Base-by-base conservation (phyloP, 1,140 invertebrate genomes). In the Neelides sp. region DNA sequence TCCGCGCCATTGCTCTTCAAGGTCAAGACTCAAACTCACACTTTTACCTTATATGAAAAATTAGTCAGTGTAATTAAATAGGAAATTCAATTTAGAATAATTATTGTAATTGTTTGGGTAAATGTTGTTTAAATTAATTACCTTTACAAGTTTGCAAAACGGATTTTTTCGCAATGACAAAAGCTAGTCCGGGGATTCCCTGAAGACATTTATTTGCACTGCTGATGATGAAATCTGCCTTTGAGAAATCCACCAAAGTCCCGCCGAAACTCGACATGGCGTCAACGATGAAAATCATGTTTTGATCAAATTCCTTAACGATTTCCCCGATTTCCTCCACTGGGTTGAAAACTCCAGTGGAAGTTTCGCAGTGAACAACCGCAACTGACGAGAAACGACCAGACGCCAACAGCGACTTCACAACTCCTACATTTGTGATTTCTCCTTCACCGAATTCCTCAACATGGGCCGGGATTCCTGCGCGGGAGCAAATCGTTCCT, bases 201-300 rank as follows among this genome's bases (percentile, higher is more conserved):
- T 73, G 64, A n/a, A 73, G 55, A 57, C 72, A 73, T 56, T 75
- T 75, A 60, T 75, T 75, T 23, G 71, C 70, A 5, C 71, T 73
- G 40, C 66, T 72, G 45, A 73, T 67, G 17, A 73, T 42, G 57
- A 66, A 71, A 57, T 73, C 71, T 4, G 71, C 61, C 5, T 36
- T 49, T 1, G 61, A 48, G 10, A 71, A 43, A 49, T 71, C 64
- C 7, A 71, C 32, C 4, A 66, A 66, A n/a, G 72, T 62, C 7
- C 69, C 73, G 26, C 71, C 73, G 64, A 75, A 73, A 52, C 68
- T 70, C 50, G 71, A 73, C 70, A 74, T 73, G n/a, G 68, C 70
- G 65, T 74, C 73, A 15, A 74, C 70, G 58, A 74, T 64, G 53
- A 63, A 72, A 5, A 59, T 50, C 10, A 66, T 54, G 20, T 63